Base-by-base conservation (phyloP, 1,140 invertebrate genomes). In the Agrilus planipennis region DNA sequence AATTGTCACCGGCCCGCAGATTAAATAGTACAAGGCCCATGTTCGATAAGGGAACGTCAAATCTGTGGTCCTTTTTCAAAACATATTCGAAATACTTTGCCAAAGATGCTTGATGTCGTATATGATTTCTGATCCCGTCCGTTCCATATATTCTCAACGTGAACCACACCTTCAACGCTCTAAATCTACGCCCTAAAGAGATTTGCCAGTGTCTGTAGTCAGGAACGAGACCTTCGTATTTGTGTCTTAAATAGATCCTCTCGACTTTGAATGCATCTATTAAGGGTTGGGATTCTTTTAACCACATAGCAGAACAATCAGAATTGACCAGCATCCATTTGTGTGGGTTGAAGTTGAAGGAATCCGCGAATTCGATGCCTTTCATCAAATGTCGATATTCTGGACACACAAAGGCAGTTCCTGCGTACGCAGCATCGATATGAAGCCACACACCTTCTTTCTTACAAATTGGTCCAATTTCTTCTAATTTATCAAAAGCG, bases 171-270 rank as follows among this genome's bases (percentile, higher is more conserved):
- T 98, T 98, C 4, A 98, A 62, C 0, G 93, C 78, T 15, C 91
- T 73, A 55, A 97, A 96, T 49, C 90, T 68, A 36, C 92, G 70
- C 4, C 90, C 89, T 23, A 96, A 61, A 9, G 90, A 77, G 53
- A 97, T 91, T 67, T 94, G 89, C 87, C 90, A 93, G 55, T 95
- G 82, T 73, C 94, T 60, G 47, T 88, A 91, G 55, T 94, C 88
- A 1, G 88, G 87, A n/a, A 81, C 76, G 35, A 71, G 67, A 23
- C 73, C 73, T 49, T 73, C 59, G 47, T 71, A 66, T 56, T 76
- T 55, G 54, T 82, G 75, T 47, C 75, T 71, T 38, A 92, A 60
- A 54, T 95, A 95, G 14, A 91, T 75, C 41, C 90, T 77, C 51
- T 96, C 88, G 1, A 96, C 81, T 58, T 81, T 87, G 58, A 96